Percentiles rank a stretch among this genome's conserved stretches.
Conservation (phyloP, 2,797 vertebrate genomes). For the Sphaeramia orbicularis region DNA sequence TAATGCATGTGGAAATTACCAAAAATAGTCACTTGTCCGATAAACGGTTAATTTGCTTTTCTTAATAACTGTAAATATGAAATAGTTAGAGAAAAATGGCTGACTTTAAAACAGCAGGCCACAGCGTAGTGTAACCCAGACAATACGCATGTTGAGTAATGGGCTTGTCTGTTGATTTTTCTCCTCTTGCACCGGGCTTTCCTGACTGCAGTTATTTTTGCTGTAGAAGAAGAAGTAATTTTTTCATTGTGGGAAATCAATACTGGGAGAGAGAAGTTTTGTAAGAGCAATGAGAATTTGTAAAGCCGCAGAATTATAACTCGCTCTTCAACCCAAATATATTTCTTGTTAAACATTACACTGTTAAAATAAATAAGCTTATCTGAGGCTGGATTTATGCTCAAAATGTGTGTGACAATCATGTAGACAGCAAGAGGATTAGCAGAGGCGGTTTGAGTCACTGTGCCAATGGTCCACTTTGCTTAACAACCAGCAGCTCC, state of each 20-base stretch:
- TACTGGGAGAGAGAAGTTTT: constrained; percentile 4
- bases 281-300: constrained; percentile 3
- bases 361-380: constrained; percentile 16
- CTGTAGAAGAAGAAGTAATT: constrained; percentile 29
- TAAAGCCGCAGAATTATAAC: constrained; percentile 5
- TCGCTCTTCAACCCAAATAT: background rate
- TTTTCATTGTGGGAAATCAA: constrained; percentile 35
- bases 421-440: constrained; percentile 42
- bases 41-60: too few relatives aligned
- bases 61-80: background rate
- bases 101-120: constrained; percentile 14
- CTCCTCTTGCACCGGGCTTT: constrained; percentile 8
- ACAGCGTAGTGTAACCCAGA: constrained; percentile 11
- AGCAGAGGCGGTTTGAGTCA: constrained; percentile 34
- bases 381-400: constrained; percentile 25
- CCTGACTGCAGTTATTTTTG: constrained; percentile 25
- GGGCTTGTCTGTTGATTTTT: constrained; percentile 17
- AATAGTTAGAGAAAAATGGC: background rate
- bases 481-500: constrained; percentile 32
- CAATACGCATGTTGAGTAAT: constrained; percentile 32
- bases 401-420: constrained; percentile 40
- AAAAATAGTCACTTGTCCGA: too few relatives aligned
- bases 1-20: too few relatives aligned
- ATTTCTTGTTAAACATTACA: constrained; percentile 6
- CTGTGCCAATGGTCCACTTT: constrained; percentile 53